Base-by-base conservation (phyloP, 1,140 invertebrate species). In the Apis cerana region DNA sequence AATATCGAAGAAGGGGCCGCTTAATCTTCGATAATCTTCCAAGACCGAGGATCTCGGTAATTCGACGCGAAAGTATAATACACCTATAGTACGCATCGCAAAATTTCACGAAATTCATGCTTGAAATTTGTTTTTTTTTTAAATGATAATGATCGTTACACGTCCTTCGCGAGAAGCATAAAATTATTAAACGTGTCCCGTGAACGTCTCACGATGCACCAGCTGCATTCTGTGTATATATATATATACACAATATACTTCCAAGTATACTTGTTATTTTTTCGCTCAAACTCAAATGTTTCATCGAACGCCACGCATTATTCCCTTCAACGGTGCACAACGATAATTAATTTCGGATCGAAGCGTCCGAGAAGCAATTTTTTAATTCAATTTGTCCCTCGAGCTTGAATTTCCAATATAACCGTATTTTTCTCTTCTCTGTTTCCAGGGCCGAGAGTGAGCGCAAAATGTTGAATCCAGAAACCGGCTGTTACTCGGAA, bases 391-490 rank as follows among this genome's bases (percentile, higher is more conserved):
- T 33, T 33, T 33, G 2, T 33, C 33, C 33, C 33, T 33, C 17
- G 17, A 68, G n/a, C 4, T 67, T 48, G 0, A 1, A 5, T 67
- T 43, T 33, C 3, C 2, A 43, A n/a, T 0, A 15, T 21, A 15
- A 67, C 17, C 15, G 2, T 13, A 67, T 0, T 68, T 10, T 52
- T 65, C 43, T 72, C 19, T 21, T 50, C 19, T 69, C 4, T 52
- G 19, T 75, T 70, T 94, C 93, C 91, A 94, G 93, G 93, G 90
- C 93, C 62, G 93, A 94, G 72, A 93, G 89, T 81, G 93, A 94
- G 52, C 92, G 93, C 75, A 94, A 94, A 91, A 94, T 94, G 93
- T 89, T 94, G 85, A 94, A 92, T 85, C 92, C 92, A 59, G 93
- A 94, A 87, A 91, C 91, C 62, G 90, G 91, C 72, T 94, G 93